phyloP scores from a whole-genome alignment of 2,113 vertebrate genomes.

The Ammodytes dubius region DNA sequence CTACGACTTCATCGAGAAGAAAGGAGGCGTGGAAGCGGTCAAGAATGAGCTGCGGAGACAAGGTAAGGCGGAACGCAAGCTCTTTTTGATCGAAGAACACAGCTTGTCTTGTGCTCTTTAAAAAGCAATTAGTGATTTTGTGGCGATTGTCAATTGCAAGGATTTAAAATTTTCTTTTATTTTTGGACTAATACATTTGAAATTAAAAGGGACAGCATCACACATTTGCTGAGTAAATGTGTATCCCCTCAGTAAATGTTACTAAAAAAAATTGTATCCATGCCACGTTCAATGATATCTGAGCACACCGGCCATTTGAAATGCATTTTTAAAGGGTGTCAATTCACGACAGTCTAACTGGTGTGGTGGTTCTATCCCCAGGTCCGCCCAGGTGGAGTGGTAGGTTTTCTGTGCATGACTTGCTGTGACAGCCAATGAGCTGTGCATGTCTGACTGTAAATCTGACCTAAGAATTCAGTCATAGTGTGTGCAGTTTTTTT shows the following conservation, averaged over 20 bases:
- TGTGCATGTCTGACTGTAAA: slow-evolving; percentile 44
- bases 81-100: neutral
- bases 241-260: neutral
- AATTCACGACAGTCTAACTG: slow-evolving; percentile 44
- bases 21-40: slow-evolving; percentile 97
- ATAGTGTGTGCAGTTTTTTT: slow-evolving; percentile 13
- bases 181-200: neutral
- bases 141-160: too few relatives aligned
- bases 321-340: slow-evolving; percentile 16
- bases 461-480: neutral
- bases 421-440: slow-evolving; percentile 54
- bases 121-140: too few relatives aligned
- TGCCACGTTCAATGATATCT: neutral
- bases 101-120: too few relatives aligned
- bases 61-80: slow-evolving; percentile 82
- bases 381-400: slow-evolving; percentile 87
- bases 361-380: slow-evolving; percentile 80
- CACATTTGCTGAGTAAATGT: neutral
- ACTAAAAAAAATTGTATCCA: neutral
- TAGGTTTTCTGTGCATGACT: slow-evolving; percentile 83
- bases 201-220: too few relatives aligned
- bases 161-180: neutral
- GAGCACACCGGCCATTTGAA: slow-evolving; percentile 5
- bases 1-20: slow-evolving; percentile 99
- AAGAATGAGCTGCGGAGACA: slow-evolving; percentile 96